Evolutionary conservation across 2,113 vertebrate species (phyloP).

Genomic region (Origma solitaria): DNA sequence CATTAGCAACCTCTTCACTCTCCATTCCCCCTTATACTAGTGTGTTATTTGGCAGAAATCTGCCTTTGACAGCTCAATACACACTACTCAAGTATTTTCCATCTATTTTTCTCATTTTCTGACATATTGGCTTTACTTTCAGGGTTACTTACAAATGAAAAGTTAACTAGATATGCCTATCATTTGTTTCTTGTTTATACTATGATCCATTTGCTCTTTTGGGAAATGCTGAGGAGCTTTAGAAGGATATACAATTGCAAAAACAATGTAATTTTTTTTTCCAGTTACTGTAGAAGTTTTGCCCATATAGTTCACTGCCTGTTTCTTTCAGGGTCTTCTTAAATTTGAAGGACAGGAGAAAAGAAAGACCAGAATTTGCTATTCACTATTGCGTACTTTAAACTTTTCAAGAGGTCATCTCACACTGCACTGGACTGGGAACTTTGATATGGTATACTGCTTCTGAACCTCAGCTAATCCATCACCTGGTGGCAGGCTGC

Average conservation of each 20-base stretch:
- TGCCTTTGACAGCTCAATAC: neutral
- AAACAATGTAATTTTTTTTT: rapidly evolving
- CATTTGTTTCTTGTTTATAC: neutral
- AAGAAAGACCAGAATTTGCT: neutral
- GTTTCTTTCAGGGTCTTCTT: neutral
- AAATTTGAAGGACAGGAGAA: neutral
- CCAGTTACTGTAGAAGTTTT: neutral
- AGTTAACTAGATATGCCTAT: neutral
- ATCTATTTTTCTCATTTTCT: neutral
- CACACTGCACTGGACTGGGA: neutral
- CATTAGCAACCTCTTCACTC: neutral
- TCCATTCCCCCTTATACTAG: neutral
- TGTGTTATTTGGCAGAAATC: neutral
- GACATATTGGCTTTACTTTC: neutral
- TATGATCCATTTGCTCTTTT: neutral
- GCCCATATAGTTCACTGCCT: neutral
- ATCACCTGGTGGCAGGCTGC: constrained; percentile 47
- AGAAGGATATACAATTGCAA: neutral
- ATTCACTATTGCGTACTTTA: neutral
- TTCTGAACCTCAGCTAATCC: constrained; percentile 46
- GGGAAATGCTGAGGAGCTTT: neutral
- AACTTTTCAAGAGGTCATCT: neutral
- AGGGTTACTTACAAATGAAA: neutral
- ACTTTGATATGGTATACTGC: neutral
- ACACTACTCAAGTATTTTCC: neutral